A percentile compares a stretch with the other conserved stretches of the same genome.
These are phyloP conservation scores for Osmerus eperlanus DNA, from an alignment of 2,113 vertebrate genomes.

Conservation along the genomic window DNA sequence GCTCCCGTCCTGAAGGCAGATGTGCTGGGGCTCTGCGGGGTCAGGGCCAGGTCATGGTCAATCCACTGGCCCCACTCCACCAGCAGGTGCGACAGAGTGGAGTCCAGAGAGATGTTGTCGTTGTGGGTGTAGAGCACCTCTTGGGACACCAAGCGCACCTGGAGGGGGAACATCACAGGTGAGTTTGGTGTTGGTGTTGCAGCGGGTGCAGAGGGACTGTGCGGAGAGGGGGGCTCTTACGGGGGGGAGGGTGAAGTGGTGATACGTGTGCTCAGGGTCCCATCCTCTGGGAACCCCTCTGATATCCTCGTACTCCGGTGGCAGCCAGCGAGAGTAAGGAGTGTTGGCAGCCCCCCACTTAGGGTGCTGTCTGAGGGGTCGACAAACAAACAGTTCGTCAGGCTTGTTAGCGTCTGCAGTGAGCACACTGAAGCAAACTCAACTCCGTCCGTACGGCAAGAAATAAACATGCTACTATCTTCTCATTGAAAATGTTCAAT, in stretches of 20 bases:
- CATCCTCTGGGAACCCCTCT: slow-evolving; percentile 70
- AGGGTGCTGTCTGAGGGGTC: slow-evolving; percentile 60
- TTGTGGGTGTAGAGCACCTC: slow-evolving; percentile 73
- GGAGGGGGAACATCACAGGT: neutral
- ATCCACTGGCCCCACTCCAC: slow-evolving; percentile 82
- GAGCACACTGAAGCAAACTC: too few species aligned
- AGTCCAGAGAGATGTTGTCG: slow-evolving; percentile 72
- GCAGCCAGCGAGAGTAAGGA: slow-evolving; percentile 73
- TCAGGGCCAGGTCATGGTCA: slow-evolving; percentile 75
- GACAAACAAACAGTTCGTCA: neutral
- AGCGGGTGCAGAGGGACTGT: neutral
- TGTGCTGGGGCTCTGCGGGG: slow-evolving; percentile 73
- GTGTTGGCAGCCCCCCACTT: slow-evolving; percentile 73
- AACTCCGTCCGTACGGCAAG: too few species aligned
- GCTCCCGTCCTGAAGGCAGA: slow-evolving; percentile 66
- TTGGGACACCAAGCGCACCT: slow-evolving; percentile 75
- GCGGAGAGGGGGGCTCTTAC: slow-evolving; percentile 49
- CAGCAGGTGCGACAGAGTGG: slow-evolving; percentile 70
- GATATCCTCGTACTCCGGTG: slow-evolving; percentile 72
- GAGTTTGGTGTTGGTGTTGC: neutral
- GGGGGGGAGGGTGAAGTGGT: slow-evolving; percentile 68
- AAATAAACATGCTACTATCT: neutral
- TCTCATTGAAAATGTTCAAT: neutral
- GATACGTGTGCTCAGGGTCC: slow-evolving; percentile 65
- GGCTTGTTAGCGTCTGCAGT: too few species aligned